phyloP scores from a whole-genome alignment of 2,113 vertebrate species.

The Leptobrachium leishanense region DNA sequence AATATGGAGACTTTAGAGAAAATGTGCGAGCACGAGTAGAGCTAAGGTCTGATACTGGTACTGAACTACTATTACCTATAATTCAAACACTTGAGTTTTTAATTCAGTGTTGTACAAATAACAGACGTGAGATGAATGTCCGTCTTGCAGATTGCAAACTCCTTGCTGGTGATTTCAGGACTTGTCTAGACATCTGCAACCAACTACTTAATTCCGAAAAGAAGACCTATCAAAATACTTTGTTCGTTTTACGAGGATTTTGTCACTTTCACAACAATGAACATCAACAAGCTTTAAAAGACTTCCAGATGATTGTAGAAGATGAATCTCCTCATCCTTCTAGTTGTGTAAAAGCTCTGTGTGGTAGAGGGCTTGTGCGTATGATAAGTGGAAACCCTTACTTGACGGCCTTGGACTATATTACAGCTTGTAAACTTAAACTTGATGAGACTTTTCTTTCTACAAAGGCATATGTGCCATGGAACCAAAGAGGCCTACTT shows the following conservation, averaged over 20 bases:
- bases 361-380: slow-evolving; percentile 85
- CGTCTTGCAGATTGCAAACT: slow-evolving; percentile 87
- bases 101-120: slow-evolving; percentile 72
- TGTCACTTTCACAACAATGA: slow-evolving; percentile 75
- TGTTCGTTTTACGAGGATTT: slow-evolving; percentile 84
- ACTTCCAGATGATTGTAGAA: slow-evolving; percentile 87
- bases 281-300: slow-evolving; percentile 71
- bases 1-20: slow-evolving; percentile 75
- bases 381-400: slow-evolving; percentile 76
- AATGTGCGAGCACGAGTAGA: slow-evolving; percentile 70
- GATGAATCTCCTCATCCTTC: slow-evolving; percentile 76
- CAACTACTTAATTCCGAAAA: slow-evolving; percentile 68
- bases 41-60: slow-evolving; percentile 71
- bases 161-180: slow-evolving; percentile 70
- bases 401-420: slow-evolving; percentile 84
- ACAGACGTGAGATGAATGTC: slow-evolving; percentile 69
- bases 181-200: slow-evolving; percentile 76
- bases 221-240: slow-evolving; percentile 74
- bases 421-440: slow-evolving; percentile 82
- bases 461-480: slow-evolving; percentile 84
- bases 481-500: slow-evolving; percentile 89
- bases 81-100: slow-evolving; percentile 74
- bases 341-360: slow-evolving; percentile 88
- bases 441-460: slow-evolving; percentile 78
- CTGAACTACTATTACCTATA: slow-evolving; percentile 76